These are phyloP conservation scores for Ceratotherium simum DNA, from an alignment of 2,113 vertebrate species.

Conservation along the genomic window DNA sequence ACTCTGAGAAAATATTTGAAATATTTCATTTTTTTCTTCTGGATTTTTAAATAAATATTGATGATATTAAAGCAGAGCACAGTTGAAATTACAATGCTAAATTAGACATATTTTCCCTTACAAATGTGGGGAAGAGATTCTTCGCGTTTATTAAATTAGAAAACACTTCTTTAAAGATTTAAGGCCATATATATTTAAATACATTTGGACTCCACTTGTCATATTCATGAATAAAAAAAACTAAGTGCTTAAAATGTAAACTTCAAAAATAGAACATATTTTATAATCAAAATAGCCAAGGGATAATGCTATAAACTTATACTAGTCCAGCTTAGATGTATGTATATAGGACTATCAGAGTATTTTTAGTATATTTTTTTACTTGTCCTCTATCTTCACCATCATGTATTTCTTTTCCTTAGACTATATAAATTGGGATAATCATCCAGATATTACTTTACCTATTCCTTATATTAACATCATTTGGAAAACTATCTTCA, in stretches of 20 bases:
- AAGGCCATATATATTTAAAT: neutral
- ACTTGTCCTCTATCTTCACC: neutral
- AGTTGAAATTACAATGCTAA: neutral
- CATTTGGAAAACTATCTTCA: neutral
- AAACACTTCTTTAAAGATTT: neutral
- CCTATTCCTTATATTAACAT: neutral
- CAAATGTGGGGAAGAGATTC: neutral
- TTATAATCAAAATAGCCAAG: neutral
- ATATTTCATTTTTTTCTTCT: neutral
- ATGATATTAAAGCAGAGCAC: neutral
- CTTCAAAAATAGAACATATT: neutral
- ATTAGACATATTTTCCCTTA: conserved; percentile 6
- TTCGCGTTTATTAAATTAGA: neutral
- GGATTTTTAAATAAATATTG: neutral
- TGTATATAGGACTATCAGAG: neutral
- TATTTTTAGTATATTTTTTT: neutral
- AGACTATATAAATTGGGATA: neutral
- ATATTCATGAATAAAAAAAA: neutral
- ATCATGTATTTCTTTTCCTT: neutral
- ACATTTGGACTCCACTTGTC: neutral
- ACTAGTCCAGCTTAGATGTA: neutral
- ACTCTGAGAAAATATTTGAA: neutral
- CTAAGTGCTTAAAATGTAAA: neutral
- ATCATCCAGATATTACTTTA: neutral
- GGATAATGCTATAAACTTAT: neutral